phyloP scores from a whole-genome alignment of 2,888 invertebrate genomes.

The Chymomyza amoena region DNA sequence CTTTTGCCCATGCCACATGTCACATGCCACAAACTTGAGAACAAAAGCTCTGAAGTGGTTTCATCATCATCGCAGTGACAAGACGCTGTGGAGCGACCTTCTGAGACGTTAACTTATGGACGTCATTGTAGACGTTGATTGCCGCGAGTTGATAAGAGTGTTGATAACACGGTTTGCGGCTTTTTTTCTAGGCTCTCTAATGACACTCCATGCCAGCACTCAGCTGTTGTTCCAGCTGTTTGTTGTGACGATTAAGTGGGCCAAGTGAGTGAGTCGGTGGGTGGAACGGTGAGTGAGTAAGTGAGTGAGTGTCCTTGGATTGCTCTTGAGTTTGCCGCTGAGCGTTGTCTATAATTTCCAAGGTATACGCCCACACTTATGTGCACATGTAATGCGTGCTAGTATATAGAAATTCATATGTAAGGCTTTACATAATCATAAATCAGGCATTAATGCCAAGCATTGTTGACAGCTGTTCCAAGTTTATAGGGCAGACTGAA shows the following conservation, averaged over 20 bases:
- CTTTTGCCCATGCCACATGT: not conserved
- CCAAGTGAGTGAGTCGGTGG: not conserved
- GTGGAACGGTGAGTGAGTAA: not conserved
- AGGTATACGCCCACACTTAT: not conserved
- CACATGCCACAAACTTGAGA: constrained; percentile 37
- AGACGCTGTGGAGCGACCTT: not conserved
- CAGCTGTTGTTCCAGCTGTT: not conserved
- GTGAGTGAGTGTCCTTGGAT: not conserved
- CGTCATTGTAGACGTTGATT: constrained; percentile 48
- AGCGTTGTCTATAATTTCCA: not conserved
- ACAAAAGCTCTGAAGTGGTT: constrained; percentile 60
- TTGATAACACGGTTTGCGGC: constrained; percentile 37
- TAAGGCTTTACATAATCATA: not conserved
- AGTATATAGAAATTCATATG: not conserved
- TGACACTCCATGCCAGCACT: constrained; percentile 27
- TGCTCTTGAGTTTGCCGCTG: not conserved
- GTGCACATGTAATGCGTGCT: too few relatives aligned
- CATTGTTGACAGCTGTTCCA: constrained; percentile 21
- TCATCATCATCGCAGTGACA: constrained; percentile 2
- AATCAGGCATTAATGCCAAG: constrained; percentile 22
- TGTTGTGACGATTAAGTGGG: not conserved
- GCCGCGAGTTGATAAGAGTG: constrained; percentile 16
- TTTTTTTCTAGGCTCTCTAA: constrained; percentile 6
- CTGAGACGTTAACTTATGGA: not conserved
- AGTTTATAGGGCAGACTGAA: not conserved